Evolutionary conservation across 2,113 vertebrate genomes (phyloP).

Genomic region (Acanthochromis polyacanthus): DNA sequence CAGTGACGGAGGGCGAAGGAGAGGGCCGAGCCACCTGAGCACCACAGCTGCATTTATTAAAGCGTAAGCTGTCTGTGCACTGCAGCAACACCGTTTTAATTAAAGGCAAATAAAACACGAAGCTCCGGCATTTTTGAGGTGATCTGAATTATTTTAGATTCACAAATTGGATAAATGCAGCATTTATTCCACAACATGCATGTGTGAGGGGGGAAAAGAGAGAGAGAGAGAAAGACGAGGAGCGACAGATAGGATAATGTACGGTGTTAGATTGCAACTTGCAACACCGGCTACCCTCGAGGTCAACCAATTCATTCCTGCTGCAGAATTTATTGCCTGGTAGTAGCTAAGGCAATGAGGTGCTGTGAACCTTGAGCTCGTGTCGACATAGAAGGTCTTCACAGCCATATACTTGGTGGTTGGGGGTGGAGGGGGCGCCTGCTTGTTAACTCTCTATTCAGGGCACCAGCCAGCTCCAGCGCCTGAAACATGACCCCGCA

Average conservation of each 20-base stretch:
- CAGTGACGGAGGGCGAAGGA: slow-evolving; percentile 55
- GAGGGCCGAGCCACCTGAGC: slow-evolving; percentile 65
- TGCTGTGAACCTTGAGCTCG: slow-evolving; percentile 80
- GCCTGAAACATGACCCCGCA: slow-evolving; percentile 56
- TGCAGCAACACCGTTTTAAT: slow-evolving; percentile 19
- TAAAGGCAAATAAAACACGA: slow-evolving; percentile 40
- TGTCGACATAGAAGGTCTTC: slow-evolving; percentile 77
- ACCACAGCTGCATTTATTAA: slow-evolving; percentile 60
- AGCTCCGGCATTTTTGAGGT: neutral
- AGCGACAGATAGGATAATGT: slow-evolving; percentile 61
- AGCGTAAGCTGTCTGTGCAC: slow-evolving; percentile 28
- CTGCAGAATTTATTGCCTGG: slow-evolving; percentile 75
- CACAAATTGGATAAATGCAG: slow-evolving; percentile 48
- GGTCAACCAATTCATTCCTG: slow-evolving; percentile 78
- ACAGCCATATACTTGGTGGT: slow-evolving; percentile 40
- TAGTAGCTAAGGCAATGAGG: slow-evolving; percentile 76
- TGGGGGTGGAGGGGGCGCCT: neutral
- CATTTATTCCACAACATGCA: slow-evolving; percentile 15
- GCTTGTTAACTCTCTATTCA: slow-evolving; percentile 73
- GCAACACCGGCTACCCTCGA: slow-evolving; percentile 72
- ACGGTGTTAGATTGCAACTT: slow-evolving; percentile 73
- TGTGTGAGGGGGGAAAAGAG: too few species aligned
- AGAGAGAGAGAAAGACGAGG: neutral
- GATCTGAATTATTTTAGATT: slow-evolving; percentile 31
- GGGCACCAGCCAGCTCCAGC: slow-evolving; percentile 29